These are phyloP conservation scores for Heteropelma amictum DNA, from an alignment of 2,888 invertebrate genomes.

Conservation along the genomic window DNA sequence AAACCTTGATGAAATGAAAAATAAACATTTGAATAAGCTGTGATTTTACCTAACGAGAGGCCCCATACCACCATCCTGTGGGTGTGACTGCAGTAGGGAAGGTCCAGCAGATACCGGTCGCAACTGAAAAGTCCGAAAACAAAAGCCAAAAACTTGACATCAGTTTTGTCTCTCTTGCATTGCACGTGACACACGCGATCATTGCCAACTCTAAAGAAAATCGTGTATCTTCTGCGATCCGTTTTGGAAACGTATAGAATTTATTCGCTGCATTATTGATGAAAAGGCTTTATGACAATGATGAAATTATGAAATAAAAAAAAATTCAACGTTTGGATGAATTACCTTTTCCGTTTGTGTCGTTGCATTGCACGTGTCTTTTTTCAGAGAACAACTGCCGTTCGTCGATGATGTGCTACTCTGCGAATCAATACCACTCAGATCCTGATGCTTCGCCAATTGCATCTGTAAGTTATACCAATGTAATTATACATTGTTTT, in stretches of 20 bases:
- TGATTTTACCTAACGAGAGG: conserved; percentile 81
- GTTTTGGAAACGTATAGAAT: too few species aligned
- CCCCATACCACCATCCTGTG: conserved; percentile 79
- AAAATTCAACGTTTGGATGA: background rate
- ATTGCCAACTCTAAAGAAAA: too few species aligned
- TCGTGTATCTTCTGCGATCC: too few species aligned
- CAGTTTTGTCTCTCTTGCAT: background rate
- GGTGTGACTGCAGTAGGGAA: conserved; percentile 79
- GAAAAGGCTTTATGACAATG: background rate
- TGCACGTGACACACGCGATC: background rate
- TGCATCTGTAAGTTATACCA: conserved; percentile 67
- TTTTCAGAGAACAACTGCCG: conserved; percentile 75
- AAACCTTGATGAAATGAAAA: too few species aligned
- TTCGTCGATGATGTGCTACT: conserved; percentile 72
- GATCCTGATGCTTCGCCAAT: conserved; percentile 71
- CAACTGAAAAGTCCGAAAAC: conserved; percentile 74
- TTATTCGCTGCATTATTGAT: too few species aligned
- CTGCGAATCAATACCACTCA: conserved; percentile 66
- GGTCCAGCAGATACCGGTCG: conserved; percentile 82
- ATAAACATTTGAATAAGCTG: background rate
- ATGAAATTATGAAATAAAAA: background rate
- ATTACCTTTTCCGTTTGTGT: conserved; percentile 92
- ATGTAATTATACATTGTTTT: background rate
- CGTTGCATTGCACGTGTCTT: conserved; percentile 87
- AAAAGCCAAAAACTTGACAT: conserved; percentile 21